Conservation (phyloP, 2,113 vertebrate genomes). For the Chloebia gouldiae region DNA sequence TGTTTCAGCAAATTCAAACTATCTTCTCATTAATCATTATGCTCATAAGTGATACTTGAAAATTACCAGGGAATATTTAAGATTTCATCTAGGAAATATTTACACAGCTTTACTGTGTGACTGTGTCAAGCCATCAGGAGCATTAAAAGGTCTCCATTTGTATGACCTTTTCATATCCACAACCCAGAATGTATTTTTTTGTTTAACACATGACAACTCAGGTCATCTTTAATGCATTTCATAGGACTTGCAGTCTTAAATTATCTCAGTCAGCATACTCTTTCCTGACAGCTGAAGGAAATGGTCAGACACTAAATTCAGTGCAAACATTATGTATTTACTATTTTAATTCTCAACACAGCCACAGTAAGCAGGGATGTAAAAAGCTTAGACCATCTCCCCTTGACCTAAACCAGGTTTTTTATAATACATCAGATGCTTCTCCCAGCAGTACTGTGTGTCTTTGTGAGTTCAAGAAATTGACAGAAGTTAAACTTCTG, state of each 20-base stretch:
- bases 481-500: constrained; percentile 18
- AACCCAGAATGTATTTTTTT: background rate
- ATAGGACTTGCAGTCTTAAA: background rate
- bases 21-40: background rate
- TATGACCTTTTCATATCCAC: background rate
- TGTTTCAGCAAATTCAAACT: background rate
- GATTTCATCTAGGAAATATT: background rate
- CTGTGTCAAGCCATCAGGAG: background rate
- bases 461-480: constrained; percentile 15
- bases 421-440: background rate
- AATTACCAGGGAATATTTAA: background rate
- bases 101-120: background rate
- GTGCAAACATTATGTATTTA: background rate
- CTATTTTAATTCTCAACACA: background rate
- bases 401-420: constrained; percentile 24
- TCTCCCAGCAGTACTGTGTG: background rate
- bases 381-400: background rate
- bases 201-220: background rate
- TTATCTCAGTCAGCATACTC: background rate
- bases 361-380: background rate
- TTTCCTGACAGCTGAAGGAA: constrained; percentile 24
- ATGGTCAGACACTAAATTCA: background rate
- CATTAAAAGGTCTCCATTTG: constrained; percentile 10
- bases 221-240: constrained; percentile 42
- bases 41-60: background rate